Base-by-base conservation (phyloP, 2,113 vertebrate species). In the Meriones unguiculatus region DNA sequence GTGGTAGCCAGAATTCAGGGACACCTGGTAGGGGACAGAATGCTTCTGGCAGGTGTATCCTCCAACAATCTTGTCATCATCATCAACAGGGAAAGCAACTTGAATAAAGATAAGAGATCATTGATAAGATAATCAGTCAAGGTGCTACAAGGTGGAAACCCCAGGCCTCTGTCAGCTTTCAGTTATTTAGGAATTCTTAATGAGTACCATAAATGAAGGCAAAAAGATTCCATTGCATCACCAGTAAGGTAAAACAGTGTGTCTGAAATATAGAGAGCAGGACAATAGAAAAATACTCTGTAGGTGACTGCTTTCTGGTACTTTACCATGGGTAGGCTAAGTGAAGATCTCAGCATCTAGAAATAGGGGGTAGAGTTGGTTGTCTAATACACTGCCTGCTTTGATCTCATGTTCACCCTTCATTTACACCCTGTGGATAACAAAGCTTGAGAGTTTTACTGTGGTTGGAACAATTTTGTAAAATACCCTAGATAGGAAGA, bases 11-110 rank as follows among this genome's bases (percentile, higher is more conserved):
- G 92, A 54, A 57, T 98, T 99, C 95, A 99, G 98, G 82, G 99
- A 99, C 62, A 98, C 99, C 94, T 99, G 98, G 97, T 99, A 99
- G 85, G 98, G 89, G 4, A 98, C 62, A 0, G 98, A 98, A 90
- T 98, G 97, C 98, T 98, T 97, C 20, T 17, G 25, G 52, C 99
- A 99, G 98, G 99, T 98, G 62, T 98, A 99, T 52, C 99, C 99
- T 73, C 99, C 99, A 0, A 99, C 98, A 7, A 99, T 99, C 98
- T 99, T 99, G 72, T 73, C n/a, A 86, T 98, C 98, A 3, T 99
- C 99, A 1, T 97, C 90, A 0, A 41, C 0, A 72, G 98, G 98
- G 65, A 97, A 93, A 95, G 97, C 98, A 87, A 73, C 81, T 97
- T 65, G 62, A 54, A 38, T 14, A 15, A 46, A 86, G 62, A 65